phyloP scores from a whole-genome alignment of 2,113 vertebrate genomes.

The Tenrec ecaudatus region DNA sequence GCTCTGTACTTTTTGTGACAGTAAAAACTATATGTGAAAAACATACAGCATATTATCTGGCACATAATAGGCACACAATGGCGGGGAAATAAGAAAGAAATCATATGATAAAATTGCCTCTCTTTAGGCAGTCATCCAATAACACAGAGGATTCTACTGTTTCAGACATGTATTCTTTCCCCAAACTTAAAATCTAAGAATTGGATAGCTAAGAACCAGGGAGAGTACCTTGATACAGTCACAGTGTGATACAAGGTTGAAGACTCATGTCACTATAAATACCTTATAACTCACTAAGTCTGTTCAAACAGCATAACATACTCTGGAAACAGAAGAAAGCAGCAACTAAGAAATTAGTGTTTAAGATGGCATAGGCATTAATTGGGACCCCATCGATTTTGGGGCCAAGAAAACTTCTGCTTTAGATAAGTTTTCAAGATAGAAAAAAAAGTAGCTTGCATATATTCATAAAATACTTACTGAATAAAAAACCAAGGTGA shows the following conservation, averaged over 20 bases:
- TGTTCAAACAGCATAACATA: conserved; percentile 22
- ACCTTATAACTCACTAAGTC: conserved; percentile 8
- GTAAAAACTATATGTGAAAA: conserved; percentile 4
- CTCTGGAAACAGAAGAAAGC: background rate
- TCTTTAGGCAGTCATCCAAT: background rate
- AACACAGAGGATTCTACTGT: background rate
- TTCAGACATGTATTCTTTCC: background rate
- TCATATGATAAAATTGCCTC: background rate
- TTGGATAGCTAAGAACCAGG: background rate
- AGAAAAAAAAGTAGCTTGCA: conserved; percentile 48
- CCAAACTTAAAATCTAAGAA: conserved; percentile 10
- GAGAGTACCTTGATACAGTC: background rate
- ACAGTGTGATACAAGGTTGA: background rate
- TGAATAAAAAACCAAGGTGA: conserved; percentile 2
- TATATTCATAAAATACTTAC: conserved; percentile 32
- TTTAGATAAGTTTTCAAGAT: conserved; percentile 52
- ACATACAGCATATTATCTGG: background rate
- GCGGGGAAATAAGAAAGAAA: conserved; percentile 6
- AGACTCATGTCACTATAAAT: background rate
- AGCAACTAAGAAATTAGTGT: conserved; percentile 1
- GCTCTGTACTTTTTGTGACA: background rate
- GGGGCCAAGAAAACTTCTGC: conserved; percentile 46
- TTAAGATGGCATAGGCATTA: conserved; percentile 18
- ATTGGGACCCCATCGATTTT: conserved; percentile 56
- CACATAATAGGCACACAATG: background rate